Evolutionary conservation across 1,140 invertebrate species (phyloP), one percentile per base, ranked within the genome.

Genomic region (Drosophila kanapiae): DNA sequence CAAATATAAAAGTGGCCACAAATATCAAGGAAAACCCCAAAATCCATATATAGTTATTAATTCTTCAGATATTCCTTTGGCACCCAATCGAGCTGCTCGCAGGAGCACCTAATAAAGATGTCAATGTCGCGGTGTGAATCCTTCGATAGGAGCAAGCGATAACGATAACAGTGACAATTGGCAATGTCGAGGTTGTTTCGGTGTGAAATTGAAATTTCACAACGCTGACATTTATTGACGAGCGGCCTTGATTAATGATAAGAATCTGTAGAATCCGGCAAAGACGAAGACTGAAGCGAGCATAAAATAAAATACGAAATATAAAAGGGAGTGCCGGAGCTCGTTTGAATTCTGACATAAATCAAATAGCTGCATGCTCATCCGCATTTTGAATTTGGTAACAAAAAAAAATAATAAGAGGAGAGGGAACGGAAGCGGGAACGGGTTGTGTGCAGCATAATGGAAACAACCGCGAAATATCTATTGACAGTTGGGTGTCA

Each of bases 401-500:
- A 54, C 14, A 14, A 4, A 29, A 31, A 35, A 35, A 14, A 23
- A 6, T 23, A 1, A 8, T 13, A 38, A 11, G 13, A n/a, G 33
- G 16, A 5, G 9, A 14, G 23, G 23, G 23, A 38, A 38, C 13
- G 47, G 18, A 3, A 14, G 27, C 38, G 9, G 4, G 14, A 60
- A 51, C 27, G 49, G 68, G 68, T 74, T 74, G 84, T 90, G 83
- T 87, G 83, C 80, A 87, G 71, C 83, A 92, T 92, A 86, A 90
- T 91, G 82, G 90, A 91, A 91, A 80, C 77, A 92, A 92, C 91
- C 91, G 91, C 91, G 91, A 91, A 92, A 92, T 90, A 92, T 92
- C 91, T 91, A 92, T 92, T 92, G 91, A 92, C 91, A 92, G 91
- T 92, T 92, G 91, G 91, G 91, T 92, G 91, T 92, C 91, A 92